Conservation (phyloP, 2,888 invertebrate genomes). For the Polylopha cassiicola region DNA sequence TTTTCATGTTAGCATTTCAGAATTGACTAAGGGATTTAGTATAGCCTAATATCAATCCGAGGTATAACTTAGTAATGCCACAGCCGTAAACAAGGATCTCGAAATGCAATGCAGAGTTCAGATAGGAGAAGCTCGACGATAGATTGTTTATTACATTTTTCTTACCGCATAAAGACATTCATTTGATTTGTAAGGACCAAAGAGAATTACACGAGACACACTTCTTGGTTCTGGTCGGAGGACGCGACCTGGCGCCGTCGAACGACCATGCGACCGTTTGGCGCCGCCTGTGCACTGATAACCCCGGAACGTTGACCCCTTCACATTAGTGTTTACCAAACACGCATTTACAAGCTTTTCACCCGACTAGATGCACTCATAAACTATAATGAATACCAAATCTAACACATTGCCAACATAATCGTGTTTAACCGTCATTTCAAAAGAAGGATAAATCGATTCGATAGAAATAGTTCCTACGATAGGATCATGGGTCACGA, state of each 20-base stretch:
- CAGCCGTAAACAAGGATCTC: no score
- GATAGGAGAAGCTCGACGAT: no score
- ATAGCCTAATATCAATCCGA: no score
- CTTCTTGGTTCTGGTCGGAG: constrained; percentile 22
- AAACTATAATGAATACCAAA: not conserved
- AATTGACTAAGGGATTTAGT: no score
- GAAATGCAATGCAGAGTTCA: no score
- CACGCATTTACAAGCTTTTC: constrained; percentile 45
- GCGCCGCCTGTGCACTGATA: constrained; percentile 67
- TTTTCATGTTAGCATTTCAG: no score
- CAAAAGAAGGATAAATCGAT: not conserved
- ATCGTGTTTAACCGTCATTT: not conserved
- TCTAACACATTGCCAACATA: not conserved
- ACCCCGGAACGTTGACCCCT: constrained; percentile 71
- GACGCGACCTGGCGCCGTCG: constrained; percentile 26
- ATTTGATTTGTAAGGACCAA: no score
- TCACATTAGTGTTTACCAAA: constrained; percentile 67
- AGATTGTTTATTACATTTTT: no score
- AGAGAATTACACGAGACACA: no score
- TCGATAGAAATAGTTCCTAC: constrained; percentile 24
- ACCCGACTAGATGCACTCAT: constrained; percentile 30
- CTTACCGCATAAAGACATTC: no score
- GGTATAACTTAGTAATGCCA: no score
- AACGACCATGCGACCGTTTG: constrained; percentile 60
- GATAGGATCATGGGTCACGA: constrained; percentile 31